Percentiles rank a stretch among this genome's conserved stretches.
Conservation (phyloP, 2,113 vertebrate species). For the Protobothrops flavoviridis region DNA sequence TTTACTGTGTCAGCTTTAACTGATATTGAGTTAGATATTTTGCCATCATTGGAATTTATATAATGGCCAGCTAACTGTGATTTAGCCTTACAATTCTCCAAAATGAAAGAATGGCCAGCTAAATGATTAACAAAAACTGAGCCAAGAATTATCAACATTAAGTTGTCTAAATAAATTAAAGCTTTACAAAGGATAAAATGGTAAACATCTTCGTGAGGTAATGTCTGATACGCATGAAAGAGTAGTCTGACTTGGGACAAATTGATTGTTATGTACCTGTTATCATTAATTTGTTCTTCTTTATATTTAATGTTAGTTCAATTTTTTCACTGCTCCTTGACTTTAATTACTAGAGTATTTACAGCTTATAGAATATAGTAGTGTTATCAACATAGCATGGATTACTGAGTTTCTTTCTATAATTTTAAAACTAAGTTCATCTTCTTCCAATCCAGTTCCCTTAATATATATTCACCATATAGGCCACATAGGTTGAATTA, state of each 20-base stretch:
- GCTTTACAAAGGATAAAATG: background rate
- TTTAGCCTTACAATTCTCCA: background rate
- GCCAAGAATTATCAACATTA: background rate
- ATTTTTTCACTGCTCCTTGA: background rate
- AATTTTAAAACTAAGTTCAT: background rate
- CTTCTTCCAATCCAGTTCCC: background rate
- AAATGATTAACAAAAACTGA: background rate
- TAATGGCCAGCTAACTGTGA: background rate
- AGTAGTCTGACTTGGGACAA: background rate
- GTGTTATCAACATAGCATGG: background rate
- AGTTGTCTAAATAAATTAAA: background rate
- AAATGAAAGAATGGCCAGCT: background rate
- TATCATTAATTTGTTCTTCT: background rate
- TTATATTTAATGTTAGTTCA: background rate
- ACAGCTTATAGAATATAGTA: background rate
- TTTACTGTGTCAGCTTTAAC: conserved; percentile 8
- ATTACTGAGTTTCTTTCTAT: background rate
- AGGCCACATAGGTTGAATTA: background rate
- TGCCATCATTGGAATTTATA: background rate
- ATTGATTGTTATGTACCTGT: background rate
- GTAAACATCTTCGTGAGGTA: background rate
- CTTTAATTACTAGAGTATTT: background rate
- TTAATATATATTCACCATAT: background rate
- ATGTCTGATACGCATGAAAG: background rate
- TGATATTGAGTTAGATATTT: conserved; percentile 1